Evolutionary conservation across 2,113 vertebrate species (phyloP).

Genomic region (Hippoglossus stenolepis): DNA sequence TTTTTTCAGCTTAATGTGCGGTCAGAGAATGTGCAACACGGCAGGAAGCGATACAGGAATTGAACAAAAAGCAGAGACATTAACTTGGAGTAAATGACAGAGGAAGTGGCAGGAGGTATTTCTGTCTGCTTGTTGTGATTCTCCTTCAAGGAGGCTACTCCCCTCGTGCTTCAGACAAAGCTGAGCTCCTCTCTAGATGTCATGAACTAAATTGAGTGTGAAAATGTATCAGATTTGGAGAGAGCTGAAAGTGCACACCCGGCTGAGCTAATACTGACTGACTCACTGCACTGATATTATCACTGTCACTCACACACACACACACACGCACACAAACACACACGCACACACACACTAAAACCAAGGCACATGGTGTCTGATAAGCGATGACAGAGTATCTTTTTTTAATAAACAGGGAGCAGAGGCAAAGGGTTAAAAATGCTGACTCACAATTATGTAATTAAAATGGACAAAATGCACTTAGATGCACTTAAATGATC

Average conservation of each 20-base stretch:
- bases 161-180: slow-evolving; percentile 15
- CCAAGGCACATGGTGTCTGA: background rate
- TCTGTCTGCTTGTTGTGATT: background rate
- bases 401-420: background rate
- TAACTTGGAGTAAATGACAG: background rate
- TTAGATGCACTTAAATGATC: too few species aligned
- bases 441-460: slow-evolving; percentile 36
- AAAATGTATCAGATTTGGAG: slow-evolving; percentile 56
- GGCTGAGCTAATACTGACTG: slow-evolving; percentile 30
- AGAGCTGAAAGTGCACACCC: slow-evolving; percentile 41
- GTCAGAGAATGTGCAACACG: background rate
- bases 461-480: too few species aligned
- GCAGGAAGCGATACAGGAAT: background rate
- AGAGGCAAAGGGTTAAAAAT: background rate
- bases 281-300: slow-evolving; percentile 33
- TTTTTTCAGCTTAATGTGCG: background rate
- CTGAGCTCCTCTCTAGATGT: slow-evolving; percentile 2
- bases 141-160: background rate
- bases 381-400: slow-evolving; percentile 7
- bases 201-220: slow-evolving; percentile 60
- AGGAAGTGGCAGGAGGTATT: background rate
- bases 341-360: slow-evolving; percentile 14
- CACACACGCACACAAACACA: slow-evolving; percentile 11
- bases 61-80: background rate
- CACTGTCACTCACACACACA: slow-evolving; percentile 8